Conservation (phyloP, 2,113 vertebrate genomes). For the Fulica atra region DNA sequence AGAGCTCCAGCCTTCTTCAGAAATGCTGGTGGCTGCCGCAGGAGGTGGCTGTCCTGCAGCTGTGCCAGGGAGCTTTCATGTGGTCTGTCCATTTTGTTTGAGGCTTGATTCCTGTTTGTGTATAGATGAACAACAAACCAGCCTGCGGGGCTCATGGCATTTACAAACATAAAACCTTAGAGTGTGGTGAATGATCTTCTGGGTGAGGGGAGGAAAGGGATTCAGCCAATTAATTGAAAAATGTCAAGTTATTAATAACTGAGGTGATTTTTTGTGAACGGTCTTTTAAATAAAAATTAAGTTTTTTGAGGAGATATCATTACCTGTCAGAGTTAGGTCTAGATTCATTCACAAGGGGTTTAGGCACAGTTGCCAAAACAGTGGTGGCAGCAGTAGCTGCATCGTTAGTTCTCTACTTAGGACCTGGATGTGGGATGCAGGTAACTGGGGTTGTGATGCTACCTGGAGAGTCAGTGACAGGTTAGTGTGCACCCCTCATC, state of each 20-base stretch:
- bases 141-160: not conserved
- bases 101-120: not conserved
- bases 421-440: not conserved
- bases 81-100: not conserved
- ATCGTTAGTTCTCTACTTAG: not conserved
- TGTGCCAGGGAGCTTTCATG: not conserved
- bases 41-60: not conserved
- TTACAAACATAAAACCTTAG: not conserved
- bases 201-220: not conserved
- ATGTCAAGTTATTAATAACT: too few relatives aligned
- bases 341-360: not conserved
- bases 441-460: not conserved
- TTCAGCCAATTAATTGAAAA: not conserved
- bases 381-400: not conserved
- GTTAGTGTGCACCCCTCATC: not conserved
- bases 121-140: not conserved
- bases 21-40: accelerated
- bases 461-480: not conserved
- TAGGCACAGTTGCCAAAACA: not conserved
- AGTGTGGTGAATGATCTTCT: not conserved
- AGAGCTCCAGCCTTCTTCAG: not conserved
- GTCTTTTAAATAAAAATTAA: not conserved
- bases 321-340: not conserved
- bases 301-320: not conserved
- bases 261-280: not conserved